Evolutionary conservation across 2,797 vertebrate genomes (phyloP), one percentile per base, ranked within the genome.

Genomic region (Siniperca scherzeri): DNA sequence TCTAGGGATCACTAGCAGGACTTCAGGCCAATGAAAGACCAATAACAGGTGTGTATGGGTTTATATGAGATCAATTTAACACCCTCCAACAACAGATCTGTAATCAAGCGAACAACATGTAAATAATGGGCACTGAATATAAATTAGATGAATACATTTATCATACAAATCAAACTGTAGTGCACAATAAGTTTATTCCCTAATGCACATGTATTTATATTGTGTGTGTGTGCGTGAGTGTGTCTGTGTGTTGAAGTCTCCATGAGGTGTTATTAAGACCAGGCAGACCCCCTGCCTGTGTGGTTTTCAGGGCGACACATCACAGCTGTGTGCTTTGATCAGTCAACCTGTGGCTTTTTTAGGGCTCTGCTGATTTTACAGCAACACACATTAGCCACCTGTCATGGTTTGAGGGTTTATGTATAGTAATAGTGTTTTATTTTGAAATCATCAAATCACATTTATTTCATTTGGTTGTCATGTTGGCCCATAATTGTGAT

Each of bases 251-350:
- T 36, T 19, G 10, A 27, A n/a, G 68, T 52, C 53, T 71, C 52
- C 53, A 42, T 65, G 36, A 61, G 59, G 48, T 68, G 59, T 74
- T 66, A 46, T n/a, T 46, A 75, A 72, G 50, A 70, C 5, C 22
- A 30, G 48, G 14, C 46, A 2, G 74, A 67, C 57, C 70, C 50
- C 86, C 83, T n/a, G 30, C 57, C 55, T 22, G 50, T 8, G 25
- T 33, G 76, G 16, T 12, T 48, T 65, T 79, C 68, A 87, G 80
- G 42, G n/a, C 5, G 8, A 61, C 27, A 44, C 62, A 64, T 65
- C n/a, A 33, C 55, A 52, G 66, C 80, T 33, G 38, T 67, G 70
- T 13, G 46, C 40, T 74, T 59, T 72, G 53, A 79, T 67, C 79
- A 78, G 40, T 61, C 55, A 67, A 9, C 61, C 40, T 25, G 13